Evolutionary conservation across 2,888 invertebrate species (phyloP), one percentile per base, ranked within the genome.

Genomic region (Lymantria dispar): DNA sequence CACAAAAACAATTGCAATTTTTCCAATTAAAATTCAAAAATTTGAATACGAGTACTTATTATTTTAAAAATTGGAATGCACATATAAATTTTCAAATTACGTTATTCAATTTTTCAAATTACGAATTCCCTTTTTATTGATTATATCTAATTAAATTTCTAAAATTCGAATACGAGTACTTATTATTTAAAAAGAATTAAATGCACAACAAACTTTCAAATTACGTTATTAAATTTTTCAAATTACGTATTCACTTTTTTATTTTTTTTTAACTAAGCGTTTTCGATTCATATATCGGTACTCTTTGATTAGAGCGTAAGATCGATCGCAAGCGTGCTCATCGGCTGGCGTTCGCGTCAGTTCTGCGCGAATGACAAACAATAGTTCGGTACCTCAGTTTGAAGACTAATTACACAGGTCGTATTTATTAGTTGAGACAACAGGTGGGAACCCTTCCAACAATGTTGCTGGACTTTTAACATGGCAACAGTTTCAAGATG

Each of bases 291-390:
- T 61, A 50, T 62, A 58, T 72, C 68, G 64, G 61, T n/a, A 63
- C 64, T 72, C 63, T 70, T 62, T 45, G 41, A 13, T 51, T 57
- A 70, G 76, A 76, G 77, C 69, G 73, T 60, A 61, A 68, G 74
- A 75, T 76, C 70, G 76, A 69, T 67, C 49, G 60, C 53, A 70
- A 77, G 81, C 89, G 90, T 87, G 81, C 63, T 76, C 52, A 60
- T 64, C 70, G 76, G 62, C 50, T 82, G 82, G 64, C 80, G 80
- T 80, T 68, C 83, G 84, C 79, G 75, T 69, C 68, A 68, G 78
- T 76, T 88, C 79, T 90, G 87, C 62, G 68, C 67, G 61, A 69
- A 72, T 83, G 86, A 87, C 86, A 87, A 88, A 89, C 87, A 87
- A 86, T 87, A 70, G 45, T 11, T 45, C 12, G 22, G 43, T 63